Percentiles rank a stretch among this genome's conserved stretches.
Evolutionary conservation across 2,113 vertebrate genomes (phyloP).

Genomic region (Ginglymostoma cirratum): DNA sequence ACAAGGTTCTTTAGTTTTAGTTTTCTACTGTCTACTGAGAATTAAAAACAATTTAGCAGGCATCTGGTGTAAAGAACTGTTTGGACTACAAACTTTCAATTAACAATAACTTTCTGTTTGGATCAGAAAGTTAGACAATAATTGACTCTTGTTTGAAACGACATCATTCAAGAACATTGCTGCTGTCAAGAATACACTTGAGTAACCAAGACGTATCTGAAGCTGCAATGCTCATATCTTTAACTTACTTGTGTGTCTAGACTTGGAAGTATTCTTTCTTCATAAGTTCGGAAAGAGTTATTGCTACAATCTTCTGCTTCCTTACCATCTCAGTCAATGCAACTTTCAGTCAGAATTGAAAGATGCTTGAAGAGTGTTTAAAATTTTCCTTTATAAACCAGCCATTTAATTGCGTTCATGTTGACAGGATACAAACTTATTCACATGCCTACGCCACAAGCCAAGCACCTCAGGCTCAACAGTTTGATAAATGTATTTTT

Average conservation of each 20-base stretch:
- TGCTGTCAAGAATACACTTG: conserved; percentile 60
- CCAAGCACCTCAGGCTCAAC: background rate
- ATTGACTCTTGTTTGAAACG: conserved; percentile 81
- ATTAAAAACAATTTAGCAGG: conserved; percentile 80
- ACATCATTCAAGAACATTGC: conserved; percentile 59
- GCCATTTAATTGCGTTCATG: background rate
- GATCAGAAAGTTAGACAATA: conserved; percentile 78
- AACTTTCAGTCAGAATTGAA: background rate
- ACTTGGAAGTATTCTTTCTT: background rate
- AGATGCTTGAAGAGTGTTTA: too few species aligned
- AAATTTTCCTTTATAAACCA: background rate
- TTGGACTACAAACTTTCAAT: conserved; percentile 53
- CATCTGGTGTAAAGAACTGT: conserved; percentile 79
- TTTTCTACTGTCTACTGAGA: conserved; percentile 75
- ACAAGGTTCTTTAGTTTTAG: conserved; percentile 66
- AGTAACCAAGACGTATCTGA: conserved; percentile 54
- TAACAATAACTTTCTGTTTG: conserved; percentile 74
- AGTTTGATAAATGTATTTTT: background rate
- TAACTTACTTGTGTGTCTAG: background rate
- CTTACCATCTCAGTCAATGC: background rate
- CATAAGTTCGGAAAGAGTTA: background rate
- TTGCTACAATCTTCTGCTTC: background rate
- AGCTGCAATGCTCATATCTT: conserved; percentile 49
- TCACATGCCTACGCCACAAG: background rate
- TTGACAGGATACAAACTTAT: background rate